These are phyloP conservation scores for Polypedilum vanderplanki DNA, from an alignment of 1,140 invertebrate genomes.

Conservation along the genomic window DNA sequence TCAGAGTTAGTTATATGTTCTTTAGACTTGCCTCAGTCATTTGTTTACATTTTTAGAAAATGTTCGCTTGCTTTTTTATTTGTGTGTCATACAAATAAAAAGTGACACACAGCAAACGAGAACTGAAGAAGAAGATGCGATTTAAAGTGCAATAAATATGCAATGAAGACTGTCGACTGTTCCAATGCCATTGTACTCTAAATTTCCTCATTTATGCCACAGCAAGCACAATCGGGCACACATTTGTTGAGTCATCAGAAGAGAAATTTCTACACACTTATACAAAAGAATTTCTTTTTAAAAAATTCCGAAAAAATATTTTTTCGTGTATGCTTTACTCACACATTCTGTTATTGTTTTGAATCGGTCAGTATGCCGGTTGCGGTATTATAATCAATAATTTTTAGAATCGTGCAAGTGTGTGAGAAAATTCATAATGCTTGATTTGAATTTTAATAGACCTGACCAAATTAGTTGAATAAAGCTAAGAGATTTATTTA, in stretches of 20 bases:
- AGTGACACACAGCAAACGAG: too few relatives aligned
- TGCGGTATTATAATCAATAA: not conserved
- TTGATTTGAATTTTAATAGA: not conserved
- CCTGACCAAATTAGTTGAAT: not conserved
- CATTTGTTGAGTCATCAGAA: too few relatives aligned
- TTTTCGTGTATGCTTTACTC: not conserved
- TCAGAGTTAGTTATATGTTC: slow-evolving; percentile 2
- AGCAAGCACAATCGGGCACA: too few relatives aligned
- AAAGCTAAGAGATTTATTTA: too few relatives aligned
- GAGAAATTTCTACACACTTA: not conserved
- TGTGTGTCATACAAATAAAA: slow-evolving; percentile 23
- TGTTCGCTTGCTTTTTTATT: not conserved
- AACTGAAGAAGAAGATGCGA: too few relatives aligned
- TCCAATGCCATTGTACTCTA: too few relatives aligned
- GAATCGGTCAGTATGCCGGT: slow-evolving; percentile 15
- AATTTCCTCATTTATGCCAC: too few relatives aligned
- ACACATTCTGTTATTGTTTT: not conserved
- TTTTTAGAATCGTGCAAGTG: not conserved
- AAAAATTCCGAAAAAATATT: not conserved
- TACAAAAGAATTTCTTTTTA: not conserved
- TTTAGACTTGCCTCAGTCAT: not conserved
- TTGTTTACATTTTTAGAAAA: not conserved
- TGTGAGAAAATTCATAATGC: not conserved
- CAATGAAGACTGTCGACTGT: too few relatives aligned
- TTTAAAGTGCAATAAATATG: too few relatives aligned